Percentiles rank a stretch among this genome's conserved stretches.
Conservation (phyloP, 2,888 invertebrate species). For the Brenthis hecate region DNA sequence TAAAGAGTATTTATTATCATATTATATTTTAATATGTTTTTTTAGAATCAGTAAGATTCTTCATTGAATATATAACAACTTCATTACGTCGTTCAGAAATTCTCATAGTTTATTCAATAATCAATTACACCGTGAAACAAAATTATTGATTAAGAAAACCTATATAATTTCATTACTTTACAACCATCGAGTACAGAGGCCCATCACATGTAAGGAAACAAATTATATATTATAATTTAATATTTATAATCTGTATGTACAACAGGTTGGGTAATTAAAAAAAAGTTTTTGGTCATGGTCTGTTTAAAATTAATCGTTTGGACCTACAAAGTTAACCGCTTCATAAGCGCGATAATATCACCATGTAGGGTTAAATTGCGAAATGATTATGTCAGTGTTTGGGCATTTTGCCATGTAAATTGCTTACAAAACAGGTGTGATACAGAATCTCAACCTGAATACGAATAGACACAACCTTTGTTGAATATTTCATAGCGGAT, state of each 20-base stretch:
- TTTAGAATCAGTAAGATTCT: background rate
- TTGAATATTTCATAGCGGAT: conserved; percentile 64
- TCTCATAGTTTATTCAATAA: conserved; percentile 11
- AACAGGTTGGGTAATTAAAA: too few relatives aligned
- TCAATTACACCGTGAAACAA: conserved; percentile 9
- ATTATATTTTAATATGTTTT: background rate
- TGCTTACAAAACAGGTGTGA: conserved; percentile 52
- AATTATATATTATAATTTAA: background rate
- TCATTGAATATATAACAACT: background rate
- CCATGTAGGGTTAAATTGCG: conserved; percentile 39
- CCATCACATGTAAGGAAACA: background rate
- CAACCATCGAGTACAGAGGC: background rate
- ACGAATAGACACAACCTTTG: conserved; percentile 55
- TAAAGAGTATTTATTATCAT: too few relatives aligned
- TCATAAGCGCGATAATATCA: conserved; percentile 39
- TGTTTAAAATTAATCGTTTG: background rate
- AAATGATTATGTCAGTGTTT: conserved; percentile 42
- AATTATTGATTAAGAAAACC: conserved; percentile 2
- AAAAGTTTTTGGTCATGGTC: too few relatives aligned
- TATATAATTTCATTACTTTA: conserved; percentile 15
- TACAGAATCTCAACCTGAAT: conserved; percentile 65
- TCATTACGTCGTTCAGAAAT: conserved; percentile 1
- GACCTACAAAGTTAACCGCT: conserved; percentile 27
- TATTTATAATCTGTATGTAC: too few relatives aligned
- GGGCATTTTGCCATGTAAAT: conserved; percentile 55